Evolutionary conservation across 2,888 invertebrate genomes (phyloP), one percentile per base, ranked within the genome.

Genomic region (Cynaeus angustus): DNA sequence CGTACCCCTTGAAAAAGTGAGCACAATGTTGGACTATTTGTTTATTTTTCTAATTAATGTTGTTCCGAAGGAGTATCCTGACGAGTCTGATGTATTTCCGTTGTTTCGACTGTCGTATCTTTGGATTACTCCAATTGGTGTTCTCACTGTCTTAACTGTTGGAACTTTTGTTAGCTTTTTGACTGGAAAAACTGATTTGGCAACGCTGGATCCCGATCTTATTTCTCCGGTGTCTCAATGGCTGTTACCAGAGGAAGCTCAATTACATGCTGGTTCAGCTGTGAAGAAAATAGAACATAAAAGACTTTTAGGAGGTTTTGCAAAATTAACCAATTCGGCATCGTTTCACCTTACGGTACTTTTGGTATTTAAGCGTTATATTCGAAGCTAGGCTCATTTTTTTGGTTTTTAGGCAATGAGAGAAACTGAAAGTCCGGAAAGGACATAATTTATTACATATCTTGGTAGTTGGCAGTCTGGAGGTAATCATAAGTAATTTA

Each of bases 51-150:
- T n/a, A n/a, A n/a, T n/a, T 12, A 45, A 3, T 7, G 37, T 37
- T 37, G 10, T 8, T 45, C 2, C 41, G 41, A 13, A 75, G 72
- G 61, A 53, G 1, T 80, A 80, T 72, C 79, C 82, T 1, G 86
- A 87, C 72, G 87, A 88, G 80, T 87, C 87, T 1, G 81, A 85
- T 56, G 87, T 92, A 50, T 94, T 93, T 82, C 92, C 92, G 0
- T 81, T 94, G 9, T 94, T 94, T 85, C 90, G 92, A 7, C 79
- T 95, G 46, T 94, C 94, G 0, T 95, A 93, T 83, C 91, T 94
- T 81, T 94, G 94, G 94, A 91, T 94, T 68, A 91, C 93, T 38
- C 91, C 92, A 0, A 86, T 93, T 56, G 94, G 94, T 0, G 87
- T 92, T 0, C 55, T 88, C 0, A 88, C 91, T 0, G 92, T 92